Base-by-base conservation (phyloP, 2,888 invertebrate genomes). In the Phlogophora meticulosa region DNA sequence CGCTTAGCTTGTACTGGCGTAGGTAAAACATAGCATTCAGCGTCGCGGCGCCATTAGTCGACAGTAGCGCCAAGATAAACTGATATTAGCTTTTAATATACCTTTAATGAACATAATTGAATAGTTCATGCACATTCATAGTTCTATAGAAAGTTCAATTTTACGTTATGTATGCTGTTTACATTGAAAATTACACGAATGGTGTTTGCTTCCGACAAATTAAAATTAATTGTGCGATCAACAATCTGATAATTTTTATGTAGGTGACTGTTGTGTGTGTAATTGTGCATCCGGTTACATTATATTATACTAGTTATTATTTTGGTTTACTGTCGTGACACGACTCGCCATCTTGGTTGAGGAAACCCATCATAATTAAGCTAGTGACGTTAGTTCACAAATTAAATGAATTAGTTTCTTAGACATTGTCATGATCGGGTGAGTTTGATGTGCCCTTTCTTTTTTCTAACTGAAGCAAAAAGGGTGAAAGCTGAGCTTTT, bases 41-140 rank as follows among this genome's bases (percentile, higher is more conserved):
- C 53, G 17, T 42, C 62, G 45, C 61, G 68, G 76, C 72, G 76
- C 76, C 65, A 83, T 82, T 83, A 81, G 7, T 10, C 15, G 60
- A 55, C 68, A 72, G 75, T 60, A 81, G 81, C 73, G 76, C 76
- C 79, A 61, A 67, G 72, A 69, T 80, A 78, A 79, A 84, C 79
- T 70, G 72, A 78, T 66, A 77, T 78, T 73, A 78, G 36, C 36
- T 70, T 71, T 70, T 78, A 80, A 84, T 78, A 68, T 61, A 51
- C 34, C 58, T 76, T 68, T 83, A 84, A 83, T 81, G 62, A 83
- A 72, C 62, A 55, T 76, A 81, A 85, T 84, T 74, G 77, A 72
- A 77, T 79, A 75, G 76, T 71, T 58, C 72, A 76, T 72, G 46
- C 65, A 70, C 76, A 69, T 69, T 76, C 58, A 80, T 74, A 60